These are phyloP conservation scores for Lissonota sp. DNA, from an alignment of 2,888 invertebrate species.

Conservation along the genomic window DNA sequence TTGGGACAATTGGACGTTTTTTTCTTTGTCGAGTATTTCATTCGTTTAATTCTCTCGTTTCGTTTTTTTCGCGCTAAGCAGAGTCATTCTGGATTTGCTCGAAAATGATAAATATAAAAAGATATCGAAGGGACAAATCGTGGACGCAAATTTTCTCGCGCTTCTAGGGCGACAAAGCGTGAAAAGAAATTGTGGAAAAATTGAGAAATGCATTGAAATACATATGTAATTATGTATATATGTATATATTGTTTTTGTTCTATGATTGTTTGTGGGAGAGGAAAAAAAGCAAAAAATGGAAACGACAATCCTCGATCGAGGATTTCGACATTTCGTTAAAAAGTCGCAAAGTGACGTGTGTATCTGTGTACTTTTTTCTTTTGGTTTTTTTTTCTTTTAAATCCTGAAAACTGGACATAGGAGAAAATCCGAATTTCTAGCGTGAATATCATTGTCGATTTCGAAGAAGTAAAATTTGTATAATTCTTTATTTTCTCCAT, in stretches of 20 bases:
- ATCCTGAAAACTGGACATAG: conserved; percentile 76
- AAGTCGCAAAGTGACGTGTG: conserved; percentile 58
- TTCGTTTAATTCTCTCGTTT: background rate
- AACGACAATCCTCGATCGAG: conserved; percentile 59
- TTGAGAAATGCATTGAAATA: conserved; percentile 10
- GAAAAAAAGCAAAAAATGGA: conserved; percentile 15
- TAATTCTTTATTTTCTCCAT: conserved; percentile 35
- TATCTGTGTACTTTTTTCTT: conserved; percentile 65
- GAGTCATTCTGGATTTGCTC: conserved; percentile 16
- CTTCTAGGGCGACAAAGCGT: conserved; percentile 33
- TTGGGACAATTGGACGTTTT: conserved; percentile 33
- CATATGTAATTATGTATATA: background rate
- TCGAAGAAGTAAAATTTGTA: conserved; percentile 73
- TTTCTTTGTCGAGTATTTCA: background rate
- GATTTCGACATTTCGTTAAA: conserved; percentile 68
- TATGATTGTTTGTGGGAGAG: background rate
- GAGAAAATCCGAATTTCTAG: conserved; percentile 78
- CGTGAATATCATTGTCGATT: conserved; percentile 75
- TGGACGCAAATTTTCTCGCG: conserved; percentile 44
- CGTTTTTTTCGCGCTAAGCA: conserved; percentile 5
- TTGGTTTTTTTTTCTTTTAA: conserved; percentile 54
- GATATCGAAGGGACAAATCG: conserved; percentile 18
- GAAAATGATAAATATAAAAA: background rate
- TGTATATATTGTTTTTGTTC: background rate
- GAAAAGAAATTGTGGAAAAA: conserved; percentile 21